Conservation (phyloP, 1,140 invertebrate genomes). For the Hyles vespertilio region DNA sequence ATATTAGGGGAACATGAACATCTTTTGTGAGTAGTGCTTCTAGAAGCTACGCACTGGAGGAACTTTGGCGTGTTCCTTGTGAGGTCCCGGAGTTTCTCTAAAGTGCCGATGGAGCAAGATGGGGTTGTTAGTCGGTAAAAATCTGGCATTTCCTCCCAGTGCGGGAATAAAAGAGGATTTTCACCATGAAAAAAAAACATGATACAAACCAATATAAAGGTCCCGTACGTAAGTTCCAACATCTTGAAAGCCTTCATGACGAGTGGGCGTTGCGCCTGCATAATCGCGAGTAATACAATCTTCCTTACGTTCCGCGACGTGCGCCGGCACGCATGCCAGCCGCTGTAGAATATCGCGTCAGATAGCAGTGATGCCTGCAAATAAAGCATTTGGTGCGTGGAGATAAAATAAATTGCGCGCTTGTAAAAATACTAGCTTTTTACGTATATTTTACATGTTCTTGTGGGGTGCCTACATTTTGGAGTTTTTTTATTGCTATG, state of each 20-base stretch:
- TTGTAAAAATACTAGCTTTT: neutral
- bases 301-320: conserved; percentile 29
- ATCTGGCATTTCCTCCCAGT: no score
- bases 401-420: neutral
- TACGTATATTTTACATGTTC: neutral
- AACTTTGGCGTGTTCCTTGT: no score
- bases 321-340: conserved; percentile 43
- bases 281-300: conserved; percentile 41
- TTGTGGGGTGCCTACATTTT: no score
- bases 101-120: no score
- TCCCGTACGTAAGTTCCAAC: conserved; percentile 51
- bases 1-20: no score
- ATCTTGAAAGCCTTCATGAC: conserved; percentile 62
- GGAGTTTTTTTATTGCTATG: no score
- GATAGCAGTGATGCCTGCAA: conserved; percentile 47
- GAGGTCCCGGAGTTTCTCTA: no score
- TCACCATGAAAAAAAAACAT: no score
- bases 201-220: conserved; percentile 40
- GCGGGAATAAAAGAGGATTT: no score
- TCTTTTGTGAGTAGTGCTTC: no score
- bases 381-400: neutral
- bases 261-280: conserved; percentile 42
- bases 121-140: no score
- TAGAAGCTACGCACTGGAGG: no score
- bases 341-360: conserved; percentile 55